Percentiles rank a stretch among this genome's conserved stretches.
phyloP scores from a whole-genome alignment of 2,888 invertebrate species.

The Dichetophora obliterata region DNA sequence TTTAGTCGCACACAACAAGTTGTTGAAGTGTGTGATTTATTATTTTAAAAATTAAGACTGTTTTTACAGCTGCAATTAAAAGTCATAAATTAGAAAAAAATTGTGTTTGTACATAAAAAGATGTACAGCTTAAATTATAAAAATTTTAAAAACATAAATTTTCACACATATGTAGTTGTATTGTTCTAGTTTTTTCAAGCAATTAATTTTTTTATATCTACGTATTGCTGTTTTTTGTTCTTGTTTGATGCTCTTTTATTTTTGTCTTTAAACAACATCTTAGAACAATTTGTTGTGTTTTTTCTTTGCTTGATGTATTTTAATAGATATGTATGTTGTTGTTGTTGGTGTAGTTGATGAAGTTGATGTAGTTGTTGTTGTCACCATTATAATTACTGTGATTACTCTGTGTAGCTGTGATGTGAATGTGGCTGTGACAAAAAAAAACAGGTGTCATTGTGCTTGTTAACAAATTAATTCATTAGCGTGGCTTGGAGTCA shows the following conservation, averaged over 20 bases:
- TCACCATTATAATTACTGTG: not conserved
- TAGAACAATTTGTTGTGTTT: not conserved
- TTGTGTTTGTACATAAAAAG: too few relatives aligned
- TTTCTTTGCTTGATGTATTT: not conserved
- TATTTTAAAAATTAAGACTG: too few relatives aligned
- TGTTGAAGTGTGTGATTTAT: too few relatives aligned
- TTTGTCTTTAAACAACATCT: not conserved
- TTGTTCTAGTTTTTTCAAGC: not conserved
- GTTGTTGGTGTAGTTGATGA: not conserved
- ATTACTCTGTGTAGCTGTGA: not conserved
- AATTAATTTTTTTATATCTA: too few relatives aligned
- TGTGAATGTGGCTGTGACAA: not conserved
- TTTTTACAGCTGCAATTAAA: too few relatives aligned
- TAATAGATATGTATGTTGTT: not conserved
- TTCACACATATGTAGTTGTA: not conserved
- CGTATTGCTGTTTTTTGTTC: too few relatives aligned
- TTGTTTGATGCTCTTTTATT: too few relatives aligned
- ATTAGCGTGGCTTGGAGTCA: constrained; percentile 24
- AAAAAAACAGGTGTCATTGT: constrained; percentile 27
- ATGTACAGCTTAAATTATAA: not conserved
- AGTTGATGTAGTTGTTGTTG: not conserved
- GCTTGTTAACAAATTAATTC: constrained; percentile 29
- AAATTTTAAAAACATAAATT: not conserved
- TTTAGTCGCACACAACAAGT: not conserved
- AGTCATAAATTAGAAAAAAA: too few relatives aligned